A percentile compares a stretch with the other conserved stretches of the same genome.
Evolutionary conservation across 2,113 vertebrate species (phyloP).

Genomic region (Forbesichthys papilliferus): DNA sequence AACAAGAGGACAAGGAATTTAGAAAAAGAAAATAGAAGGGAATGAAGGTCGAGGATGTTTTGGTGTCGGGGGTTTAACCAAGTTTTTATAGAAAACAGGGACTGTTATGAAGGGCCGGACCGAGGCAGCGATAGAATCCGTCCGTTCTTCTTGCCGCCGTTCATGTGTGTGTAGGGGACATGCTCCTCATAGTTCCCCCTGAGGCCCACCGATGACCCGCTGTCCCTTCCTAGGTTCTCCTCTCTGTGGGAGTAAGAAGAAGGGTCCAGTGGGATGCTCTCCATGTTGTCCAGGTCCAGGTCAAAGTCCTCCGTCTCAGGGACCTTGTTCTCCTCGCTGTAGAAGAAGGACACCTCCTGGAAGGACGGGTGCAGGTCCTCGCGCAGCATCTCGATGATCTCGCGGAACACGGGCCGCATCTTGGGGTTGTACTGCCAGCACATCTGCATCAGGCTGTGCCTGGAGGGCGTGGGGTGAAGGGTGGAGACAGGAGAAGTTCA

Average conservation of each 20-base stretch:
- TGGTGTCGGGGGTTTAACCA: conserved; percentile 7
- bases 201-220: conserved; percentile 82
- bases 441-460: conserved; percentile 95
- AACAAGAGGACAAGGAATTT: conserved; percentile 46
- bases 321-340: conserved; percentile 96
- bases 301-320: conserved; percentile 92
- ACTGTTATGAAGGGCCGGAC: conserved; percentile 91
- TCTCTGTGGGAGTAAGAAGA: conserved; percentile 88
- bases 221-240: conserved; percentile 82
- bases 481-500: neutral
- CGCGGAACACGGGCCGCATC: conserved; percentile 92
- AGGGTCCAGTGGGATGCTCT: conserved; percentile 94
- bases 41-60: neutral
- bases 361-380: conserved; percentile 92
- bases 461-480: conserved; percentile 40
- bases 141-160: conserved; percentile 95
- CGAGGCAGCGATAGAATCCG: conserved; percentile 89
- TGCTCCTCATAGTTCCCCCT: conserved; percentile 92
- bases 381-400: conserved; percentile 94
- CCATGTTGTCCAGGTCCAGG: conserved; percentile 98
- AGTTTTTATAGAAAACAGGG: conserved; percentile 59
- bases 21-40: conserved; percentile 1
- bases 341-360: conserved; percentile 94
- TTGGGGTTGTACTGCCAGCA: conserved; percentile 99
- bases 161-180: conserved; percentile 96